Percentiles rank a stretch among this genome's conserved stretches.
Evolutionary conservation across 2,888 invertebrate species (phyloP).

Genomic region (Yponomeuta sedellus): DNA sequence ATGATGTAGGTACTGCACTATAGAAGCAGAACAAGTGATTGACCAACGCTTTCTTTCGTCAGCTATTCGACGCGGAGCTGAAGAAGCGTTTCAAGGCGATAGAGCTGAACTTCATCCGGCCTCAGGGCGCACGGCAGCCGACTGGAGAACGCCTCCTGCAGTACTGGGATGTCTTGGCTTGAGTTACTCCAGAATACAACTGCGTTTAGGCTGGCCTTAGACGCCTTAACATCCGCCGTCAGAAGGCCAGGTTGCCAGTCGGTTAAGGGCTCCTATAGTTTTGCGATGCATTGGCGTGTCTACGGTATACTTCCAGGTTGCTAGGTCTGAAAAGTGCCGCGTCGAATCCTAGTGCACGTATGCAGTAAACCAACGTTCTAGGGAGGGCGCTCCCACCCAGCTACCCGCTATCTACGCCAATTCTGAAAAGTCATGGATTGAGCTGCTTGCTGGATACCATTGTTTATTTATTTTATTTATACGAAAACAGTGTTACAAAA

Average conservation of each 20-base stretch:
- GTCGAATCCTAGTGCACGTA: not conserved
- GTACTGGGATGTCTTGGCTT: not conserved
- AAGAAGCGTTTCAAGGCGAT: conserved; percentile 85
- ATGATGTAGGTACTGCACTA: too few species aligned
- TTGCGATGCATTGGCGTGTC: not conserved
- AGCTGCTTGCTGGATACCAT: too few species aligned
- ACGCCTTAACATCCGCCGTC: too few species aligned
- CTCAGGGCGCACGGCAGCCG: conserved; percentile 77
- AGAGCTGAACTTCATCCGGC: conserved; percentile 85
- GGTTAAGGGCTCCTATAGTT: not conserved
- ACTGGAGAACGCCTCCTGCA: conserved; percentile 71
- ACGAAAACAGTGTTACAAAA: too few species aligned
- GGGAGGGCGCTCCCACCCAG: too few species aligned
- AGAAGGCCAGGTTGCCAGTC: too few species aligned
- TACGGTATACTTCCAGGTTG: too few species aligned
- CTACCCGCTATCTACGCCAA: not conserved
- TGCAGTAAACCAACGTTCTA: not conserved
- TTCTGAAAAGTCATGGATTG: too few species aligned
- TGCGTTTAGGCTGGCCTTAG: too few species aligned
- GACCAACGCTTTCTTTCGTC: conserved; percentile 24
- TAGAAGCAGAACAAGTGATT: not conserved
- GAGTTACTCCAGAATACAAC: not conserved
- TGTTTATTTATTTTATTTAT: too few species aligned
- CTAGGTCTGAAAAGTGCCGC: not conserved
- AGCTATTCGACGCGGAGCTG: conserved; percentile 87